phyloP scores from a whole-genome alignment of 2,888 invertebrate species.

The Dryococelus australis region DNA sequence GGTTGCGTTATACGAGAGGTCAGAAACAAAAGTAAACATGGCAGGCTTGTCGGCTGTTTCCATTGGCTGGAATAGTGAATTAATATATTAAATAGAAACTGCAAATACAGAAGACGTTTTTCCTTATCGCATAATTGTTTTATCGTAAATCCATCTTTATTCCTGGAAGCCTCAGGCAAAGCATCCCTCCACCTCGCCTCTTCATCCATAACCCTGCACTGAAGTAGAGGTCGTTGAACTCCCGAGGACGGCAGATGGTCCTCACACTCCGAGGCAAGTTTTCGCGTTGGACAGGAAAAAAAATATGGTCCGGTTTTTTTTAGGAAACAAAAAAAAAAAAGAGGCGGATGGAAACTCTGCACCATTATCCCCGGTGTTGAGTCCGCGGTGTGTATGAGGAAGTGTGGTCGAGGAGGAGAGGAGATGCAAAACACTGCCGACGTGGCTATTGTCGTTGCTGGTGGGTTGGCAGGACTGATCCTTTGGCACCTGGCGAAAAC shows the following conservation, averaged over 20 bases:
- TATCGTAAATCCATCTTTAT: too few species aligned
- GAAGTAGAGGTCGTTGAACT: background rate
- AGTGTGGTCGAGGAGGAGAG: background rate
- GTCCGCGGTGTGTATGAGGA: background rate
- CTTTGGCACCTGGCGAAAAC: background rate
- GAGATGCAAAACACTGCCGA: background rate
- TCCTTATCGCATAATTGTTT: too few species aligned
- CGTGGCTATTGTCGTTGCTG: background rate
- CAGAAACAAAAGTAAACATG: too few species aligned
- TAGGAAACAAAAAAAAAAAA: background rate
- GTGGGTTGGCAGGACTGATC: background rate
- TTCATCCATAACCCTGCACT: background rate
- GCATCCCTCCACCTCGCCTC: background rate
- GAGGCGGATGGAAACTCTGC: background rate
- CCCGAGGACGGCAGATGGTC: background rate
- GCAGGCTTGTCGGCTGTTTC: too few species aligned
- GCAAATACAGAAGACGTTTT: too few species aligned
- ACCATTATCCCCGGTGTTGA: background rate
- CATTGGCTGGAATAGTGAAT: too few species aligned
- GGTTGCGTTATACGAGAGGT: too few species aligned
- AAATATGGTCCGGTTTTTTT: background rate
- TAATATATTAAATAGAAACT: too few species aligned
- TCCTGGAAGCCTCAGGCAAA: too few species aligned
- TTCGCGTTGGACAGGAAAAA: background rate
- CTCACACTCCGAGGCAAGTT: background rate